Base-by-base conservation (phyloP, 1,140 invertebrate species). In the Aphaenogaster rudis region DNA sequence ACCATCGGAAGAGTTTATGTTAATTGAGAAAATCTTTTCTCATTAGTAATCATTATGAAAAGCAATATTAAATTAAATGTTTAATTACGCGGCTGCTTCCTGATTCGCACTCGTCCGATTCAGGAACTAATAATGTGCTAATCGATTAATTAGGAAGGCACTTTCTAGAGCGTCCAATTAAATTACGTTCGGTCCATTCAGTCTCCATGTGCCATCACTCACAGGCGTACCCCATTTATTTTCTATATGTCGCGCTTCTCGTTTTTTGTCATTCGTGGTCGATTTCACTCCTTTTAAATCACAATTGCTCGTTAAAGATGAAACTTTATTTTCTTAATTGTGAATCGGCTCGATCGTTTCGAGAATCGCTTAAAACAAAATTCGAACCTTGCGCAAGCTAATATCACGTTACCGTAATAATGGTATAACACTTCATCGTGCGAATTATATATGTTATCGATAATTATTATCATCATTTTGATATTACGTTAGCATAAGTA, bases 121-220 rank as follows among this genome's bases (percentile, higher is more conserved):
- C 61, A 48, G 15, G 28, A 74, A 63, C 61, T 64, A 79, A 90
- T 74, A 79, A 77, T 33, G 63, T 59, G 64, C 57, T 61, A 86
- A 91, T 63, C 76, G 80, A 78, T 91, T 88, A 91, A 90, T 91
- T 90, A 88, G 78, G 71, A 77, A 77, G 72, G 52, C 72, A 80
- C 90, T 91, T 91, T 91, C 90, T 91, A 91, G 86, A 82, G 57
- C 77, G 54, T 91, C 87, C 87, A 88, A 91, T 91, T 86, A 88
- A 91, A 91, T 91, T 88, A 72, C 81, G 69, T 21, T 36, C 39
- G 69, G 71, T 77, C 21, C 71, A 74, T 90, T 69, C 87, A 82
- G 81, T 86, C 82, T 57, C 17, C 28, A 8, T 72, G 66, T 52
- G 79, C 61, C 77, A 77, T 85, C 86, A 76, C 57, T 89, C 82